Evolutionary conservation across 2,113 vertebrate genomes (phyloP).

Genomic region (Serilophus lunatus): DNA sequence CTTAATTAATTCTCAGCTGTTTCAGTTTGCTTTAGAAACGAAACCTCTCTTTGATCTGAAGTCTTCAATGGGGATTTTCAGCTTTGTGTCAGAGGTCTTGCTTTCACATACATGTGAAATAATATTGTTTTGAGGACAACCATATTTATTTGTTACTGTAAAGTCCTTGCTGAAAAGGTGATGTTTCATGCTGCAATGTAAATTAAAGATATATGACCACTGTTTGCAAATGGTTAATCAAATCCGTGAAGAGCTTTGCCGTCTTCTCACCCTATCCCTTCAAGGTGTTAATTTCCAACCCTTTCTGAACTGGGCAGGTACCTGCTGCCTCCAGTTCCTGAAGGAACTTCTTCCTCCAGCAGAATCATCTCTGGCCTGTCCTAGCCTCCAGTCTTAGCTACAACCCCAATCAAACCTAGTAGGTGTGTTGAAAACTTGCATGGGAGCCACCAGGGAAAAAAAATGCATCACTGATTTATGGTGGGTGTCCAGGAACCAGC

Average conservation of each 20-base stretch:
- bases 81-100: neutral
- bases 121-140: neutral
- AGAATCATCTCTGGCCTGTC: neutral
- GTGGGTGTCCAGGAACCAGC: neutral
- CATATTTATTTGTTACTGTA: neutral
- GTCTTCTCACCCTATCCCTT: neutral
- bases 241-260: neutral
- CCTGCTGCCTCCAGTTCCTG: neutral
- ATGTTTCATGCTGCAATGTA: neutral
- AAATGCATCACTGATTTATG: neutral
- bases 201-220: neutral
- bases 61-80: neutral
- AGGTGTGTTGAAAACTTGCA: neutral
- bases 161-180: neutral
- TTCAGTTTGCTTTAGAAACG: neutral
- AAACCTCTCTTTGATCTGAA: neutral
- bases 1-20: neutral
- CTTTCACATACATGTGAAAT: neutral
- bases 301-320: neutral
- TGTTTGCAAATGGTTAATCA: neutral
- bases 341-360: too few species aligned
- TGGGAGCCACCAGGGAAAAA: neutral
- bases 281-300: neutral
- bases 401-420: neutral
- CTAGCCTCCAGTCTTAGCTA: neutral